Evolutionary conservation across 1,140 invertebrate genomes (phyloP).

Genomic region (Amphibalanus amphitrite): DNA sequence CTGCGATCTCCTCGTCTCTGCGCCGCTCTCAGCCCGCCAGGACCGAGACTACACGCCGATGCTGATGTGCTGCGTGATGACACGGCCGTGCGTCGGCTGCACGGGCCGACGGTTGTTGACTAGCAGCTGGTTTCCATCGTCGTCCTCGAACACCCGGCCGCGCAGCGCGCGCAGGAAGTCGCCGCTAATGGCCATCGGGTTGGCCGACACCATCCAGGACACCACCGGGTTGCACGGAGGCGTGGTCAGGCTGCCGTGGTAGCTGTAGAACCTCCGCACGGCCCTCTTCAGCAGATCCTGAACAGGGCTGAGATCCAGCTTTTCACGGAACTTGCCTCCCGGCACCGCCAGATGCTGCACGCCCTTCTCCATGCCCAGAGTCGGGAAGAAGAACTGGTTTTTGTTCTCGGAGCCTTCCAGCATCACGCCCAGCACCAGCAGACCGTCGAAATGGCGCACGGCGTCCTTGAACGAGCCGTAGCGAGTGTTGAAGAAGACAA

Average conservation of each 20-base stretch:
- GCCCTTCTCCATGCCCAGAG: neutral
- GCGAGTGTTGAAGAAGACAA: slow-evolving; percentile 58
- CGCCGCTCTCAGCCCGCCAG: neutral
- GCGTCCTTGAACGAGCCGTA: slow-evolving; percentile 48
- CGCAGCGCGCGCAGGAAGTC: neutral
- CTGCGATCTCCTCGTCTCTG: too few relatives aligned
- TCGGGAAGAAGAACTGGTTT: neutral
- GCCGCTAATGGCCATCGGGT: neutral
- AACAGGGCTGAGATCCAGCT: neutral
- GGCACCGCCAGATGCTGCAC: neutral
- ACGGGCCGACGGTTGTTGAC: slow-evolving; percentile 24
- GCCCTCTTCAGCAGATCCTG: neutral
- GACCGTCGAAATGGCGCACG: slow-evolving; percentile 47
- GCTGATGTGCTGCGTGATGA: neutral
- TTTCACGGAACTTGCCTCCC: neutral
- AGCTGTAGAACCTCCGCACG: slow-evolving; percentile 20
- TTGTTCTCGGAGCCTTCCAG: slow-evolving; percentile 33
- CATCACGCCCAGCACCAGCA: slow-evolving; percentile 58
- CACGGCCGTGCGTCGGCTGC: slow-evolving; percentile 20
- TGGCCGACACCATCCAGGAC: slow-evolving; percentile 24
- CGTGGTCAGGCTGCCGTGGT: slow-evolving; percentile 28
- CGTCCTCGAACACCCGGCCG: slow-evolving; percentile 2
- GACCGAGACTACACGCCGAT: neutral
- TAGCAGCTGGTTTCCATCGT: slow-evolving; percentile 18
- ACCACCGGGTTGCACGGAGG: slow-evolving; percentile 27